A percentile compares a stretch with the other conserved stretches of the same genome.
phyloP scores from a whole-genome alignment of 2,797 vertebrate genomes.

The Crocodylus rhombifer region DNA sequence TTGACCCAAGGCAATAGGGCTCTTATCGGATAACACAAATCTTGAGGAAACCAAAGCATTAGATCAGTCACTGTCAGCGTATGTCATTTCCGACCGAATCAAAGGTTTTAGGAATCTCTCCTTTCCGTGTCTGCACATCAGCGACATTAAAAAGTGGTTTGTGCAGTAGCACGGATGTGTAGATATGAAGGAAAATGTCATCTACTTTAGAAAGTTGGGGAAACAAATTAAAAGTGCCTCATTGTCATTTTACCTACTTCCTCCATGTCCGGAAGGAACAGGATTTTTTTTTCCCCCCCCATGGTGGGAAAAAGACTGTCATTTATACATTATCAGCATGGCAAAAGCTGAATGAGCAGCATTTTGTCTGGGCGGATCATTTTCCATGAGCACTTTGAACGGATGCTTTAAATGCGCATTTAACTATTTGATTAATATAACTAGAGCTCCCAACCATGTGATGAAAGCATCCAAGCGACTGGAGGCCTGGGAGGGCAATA shows the following conservation, averaged over 20 bases:
- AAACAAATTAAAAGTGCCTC: conserved; percentile 16
- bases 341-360: not conserved
- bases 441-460: not conserved
- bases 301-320: not conserved
- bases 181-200: fast-evolving
- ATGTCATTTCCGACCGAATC: not conserved
- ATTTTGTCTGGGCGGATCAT: not conserved
- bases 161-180: fast-evolving
- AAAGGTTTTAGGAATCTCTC: not conserved
- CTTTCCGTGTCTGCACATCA: not conserved
- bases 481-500: not conserved
- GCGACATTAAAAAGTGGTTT: not conserved
- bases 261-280: not conserved
- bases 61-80: conserved; percentile 14
- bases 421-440: not conserved
- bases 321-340: not conserved
- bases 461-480: too few relatives aligned
- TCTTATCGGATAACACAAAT: not conserved
- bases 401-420: not conserved
- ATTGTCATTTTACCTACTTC: not conserved
- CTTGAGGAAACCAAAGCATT: not conserved
- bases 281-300: not conserved
- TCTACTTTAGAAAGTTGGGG: not conserved
- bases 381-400: not conserved
- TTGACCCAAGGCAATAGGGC: not conserved